phyloP scores from a whole-genome alignment of 2,113 vertebrate species.

The Phodopus roborovskii region DNA sequence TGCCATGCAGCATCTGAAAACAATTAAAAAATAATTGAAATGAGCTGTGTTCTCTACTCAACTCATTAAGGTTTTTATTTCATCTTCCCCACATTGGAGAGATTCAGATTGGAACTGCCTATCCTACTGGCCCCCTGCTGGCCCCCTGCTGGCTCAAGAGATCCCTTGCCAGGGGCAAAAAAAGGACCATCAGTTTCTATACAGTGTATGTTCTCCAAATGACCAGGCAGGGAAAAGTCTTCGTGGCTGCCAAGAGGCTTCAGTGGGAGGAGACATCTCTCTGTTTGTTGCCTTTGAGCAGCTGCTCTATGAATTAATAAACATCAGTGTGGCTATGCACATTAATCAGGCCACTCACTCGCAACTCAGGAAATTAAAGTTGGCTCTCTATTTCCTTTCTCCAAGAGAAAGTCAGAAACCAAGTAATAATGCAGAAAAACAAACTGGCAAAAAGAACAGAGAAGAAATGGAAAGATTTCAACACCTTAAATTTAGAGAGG shows the following conservation, averaged over 20 bases:
- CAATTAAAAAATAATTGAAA: constrained; percentile 86
- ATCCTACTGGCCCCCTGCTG: constrained; percentile 12
- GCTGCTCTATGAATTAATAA: constrained; percentile 89
- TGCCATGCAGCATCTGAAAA: constrained; percentile 86
- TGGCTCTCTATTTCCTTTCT: constrained; percentile 71
- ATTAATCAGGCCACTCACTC: constrained; percentile 81
- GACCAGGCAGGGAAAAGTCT: constrained; percentile 5
- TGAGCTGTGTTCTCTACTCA: constrained; percentile 77
- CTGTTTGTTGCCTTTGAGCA: constrained; percentile 76
- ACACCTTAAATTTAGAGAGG: neutral
- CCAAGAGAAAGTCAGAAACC: neutral
- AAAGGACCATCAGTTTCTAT: neutral
- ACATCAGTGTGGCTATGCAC: constrained; percentile 82
- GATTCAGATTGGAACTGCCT: constrained; percentile 58
- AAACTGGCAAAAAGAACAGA: neutral
- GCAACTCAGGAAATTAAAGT: constrained; percentile 79
- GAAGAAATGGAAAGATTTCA: neutral
- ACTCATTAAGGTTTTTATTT: constrained; percentile 82
- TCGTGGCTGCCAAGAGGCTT: constrained; percentile 36
- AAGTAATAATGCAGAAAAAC: neutral
- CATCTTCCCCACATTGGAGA: constrained; percentile 59
- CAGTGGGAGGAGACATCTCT: constrained; percentile 64
- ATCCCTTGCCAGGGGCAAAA: constrained; percentile 35
- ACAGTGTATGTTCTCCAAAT: neutral
- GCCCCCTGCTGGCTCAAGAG: constrained; percentile 45